A percentile compares a stretch with the other conserved stretches of the same genome.
Conservation (phyloP, 2,888 invertebrate species). For the Dasysyrphus tricinctus region DNA sequence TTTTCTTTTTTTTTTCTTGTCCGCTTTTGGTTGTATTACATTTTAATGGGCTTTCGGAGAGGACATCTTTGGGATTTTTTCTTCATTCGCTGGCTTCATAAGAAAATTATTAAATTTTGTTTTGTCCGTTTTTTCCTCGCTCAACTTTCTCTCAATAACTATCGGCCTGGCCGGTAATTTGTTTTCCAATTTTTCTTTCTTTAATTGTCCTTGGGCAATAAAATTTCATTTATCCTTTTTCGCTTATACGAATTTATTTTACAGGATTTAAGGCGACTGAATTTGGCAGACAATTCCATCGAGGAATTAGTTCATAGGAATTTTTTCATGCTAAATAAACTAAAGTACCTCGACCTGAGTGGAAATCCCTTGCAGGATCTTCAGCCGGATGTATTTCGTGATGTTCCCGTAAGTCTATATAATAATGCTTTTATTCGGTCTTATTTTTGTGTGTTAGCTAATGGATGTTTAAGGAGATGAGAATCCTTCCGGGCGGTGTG, state of each 20-base stretch:
- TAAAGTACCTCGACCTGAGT: constrained; percentile 89
- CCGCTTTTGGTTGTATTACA: constrained; percentile 16
- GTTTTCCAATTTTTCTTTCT: constrained; percentile 8
- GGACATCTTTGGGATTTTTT: constrained; percentile 12
- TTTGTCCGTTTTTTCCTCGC: constrained; percentile 7
- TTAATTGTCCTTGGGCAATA: constrained; percentile 35
- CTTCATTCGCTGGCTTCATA: neutral
- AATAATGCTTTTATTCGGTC: neutral
- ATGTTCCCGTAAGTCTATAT: constrained; percentile 85
- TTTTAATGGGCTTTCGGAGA: neutral
- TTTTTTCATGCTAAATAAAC: constrained; percentile 89
- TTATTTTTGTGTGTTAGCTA: neutral
- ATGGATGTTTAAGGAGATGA: neutral
- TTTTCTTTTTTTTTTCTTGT: constrained; percentile 27
- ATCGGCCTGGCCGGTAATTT: constrained; percentile 18
- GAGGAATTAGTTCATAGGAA: constrained; percentile 88
- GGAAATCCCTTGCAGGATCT: constrained; percentile 90
- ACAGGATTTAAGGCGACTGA: constrained; percentile 87
- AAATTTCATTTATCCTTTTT: constrained; percentile 50
- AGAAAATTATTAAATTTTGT: constrained; percentile 21
- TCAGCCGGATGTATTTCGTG: constrained; percentile 91
- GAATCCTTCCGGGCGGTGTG: neutral
- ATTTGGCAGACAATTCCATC: constrained; percentile 88
- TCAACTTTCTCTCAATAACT: constrained; percentile 6
- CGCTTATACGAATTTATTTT: constrained; percentile 20